A percentile compares a stretch with the other conserved stretches of the same genome.
Conservation (phyloP, 2,113 vertebrate species). For the Tenrec ecaudatus region DNA sequence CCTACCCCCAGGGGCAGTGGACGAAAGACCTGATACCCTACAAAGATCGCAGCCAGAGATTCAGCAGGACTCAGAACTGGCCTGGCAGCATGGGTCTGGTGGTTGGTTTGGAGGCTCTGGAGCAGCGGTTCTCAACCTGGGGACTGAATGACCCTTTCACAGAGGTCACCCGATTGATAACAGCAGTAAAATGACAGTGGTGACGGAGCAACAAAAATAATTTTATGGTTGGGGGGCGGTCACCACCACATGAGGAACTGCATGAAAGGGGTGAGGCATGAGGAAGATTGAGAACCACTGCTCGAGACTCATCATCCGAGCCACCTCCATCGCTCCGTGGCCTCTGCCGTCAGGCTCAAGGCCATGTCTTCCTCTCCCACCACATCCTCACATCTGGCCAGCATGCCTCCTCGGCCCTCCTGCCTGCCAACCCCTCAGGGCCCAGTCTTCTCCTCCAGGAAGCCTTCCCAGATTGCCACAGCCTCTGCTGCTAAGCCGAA, state of each 20-base stretch:
- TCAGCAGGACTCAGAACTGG: neutral
- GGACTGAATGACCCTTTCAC: too few species aligned
- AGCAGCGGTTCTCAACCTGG: too few species aligned
- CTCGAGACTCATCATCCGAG: accelerated
- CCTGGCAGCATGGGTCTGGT: neutral
- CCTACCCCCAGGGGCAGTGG: neutral
- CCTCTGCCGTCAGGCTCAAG: too few species aligned
- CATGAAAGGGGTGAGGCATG: too few species aligned
- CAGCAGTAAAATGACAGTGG: too few species aligned
- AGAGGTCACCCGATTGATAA: too few species aligned
- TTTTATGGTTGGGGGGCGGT: too few species aligned
- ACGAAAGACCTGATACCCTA: neutral
- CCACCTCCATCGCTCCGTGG: neutral
- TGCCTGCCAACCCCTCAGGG: neutral
- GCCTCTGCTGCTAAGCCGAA: neutral
- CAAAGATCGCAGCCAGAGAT: neutral
- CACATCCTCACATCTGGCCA: neutral
- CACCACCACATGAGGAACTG: too few species aligned
- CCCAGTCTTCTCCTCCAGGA: neutral
- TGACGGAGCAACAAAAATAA: too few species aligned
- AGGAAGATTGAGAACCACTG: too few species aligned
- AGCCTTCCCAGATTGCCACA: neutral
- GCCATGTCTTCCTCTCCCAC: accelerated
- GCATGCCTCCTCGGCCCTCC: neutral
- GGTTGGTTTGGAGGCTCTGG: neutral